Percentiles rank a stretch among this genome's conserved stretches.
Evolutionary conservation across 1,140 invertebrate species (phyloP).

Genomic region (Oppia nitens): DNA sequence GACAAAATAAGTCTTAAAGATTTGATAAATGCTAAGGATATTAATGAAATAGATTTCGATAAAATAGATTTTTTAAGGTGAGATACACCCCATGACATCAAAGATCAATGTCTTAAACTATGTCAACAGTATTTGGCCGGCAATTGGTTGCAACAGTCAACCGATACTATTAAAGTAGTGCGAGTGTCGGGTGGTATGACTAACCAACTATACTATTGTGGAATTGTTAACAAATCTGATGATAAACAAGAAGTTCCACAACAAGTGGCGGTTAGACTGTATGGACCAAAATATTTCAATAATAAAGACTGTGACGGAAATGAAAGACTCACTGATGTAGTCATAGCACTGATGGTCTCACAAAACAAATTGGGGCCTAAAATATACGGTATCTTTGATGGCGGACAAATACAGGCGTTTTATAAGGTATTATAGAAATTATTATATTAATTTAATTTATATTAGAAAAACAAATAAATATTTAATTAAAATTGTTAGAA

Average conservation of each 20-base stretch:
- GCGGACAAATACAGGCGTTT: constrained; percentile 3
- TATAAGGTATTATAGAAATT: background rate
- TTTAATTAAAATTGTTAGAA: too few relatives aligned
- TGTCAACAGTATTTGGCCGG: background rate
- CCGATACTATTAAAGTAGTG: background rate
- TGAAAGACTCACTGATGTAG: constrained; percentile 5
- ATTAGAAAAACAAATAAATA: too few relatives aligned
- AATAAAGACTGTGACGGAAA: background rate
- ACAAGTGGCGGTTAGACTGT: constrained; percentile 4
- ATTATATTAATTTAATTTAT: background rate
- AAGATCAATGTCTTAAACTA: constrained; percentile 1
- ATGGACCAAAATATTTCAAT: constrained; percentile 4
- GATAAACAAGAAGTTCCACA: background rate
- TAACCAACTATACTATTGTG: constrained; percentile 2
- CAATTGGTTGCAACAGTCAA: background rate
- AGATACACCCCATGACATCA: background rate
- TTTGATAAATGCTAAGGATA: too few relatives aligned
- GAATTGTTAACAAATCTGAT: background rate
- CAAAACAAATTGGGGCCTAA: background rate
- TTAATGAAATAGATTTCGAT: too few relatives aligned
- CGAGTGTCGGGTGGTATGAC: background rate
- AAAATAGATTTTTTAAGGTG: too few relatives aligned
- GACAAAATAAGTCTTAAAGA: too few relatives aligned
- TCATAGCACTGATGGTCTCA: background rate
- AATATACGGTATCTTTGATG: constrained; percentile 6